Percentiles rank a stretch among this genome's conserved stretches.
These are phyloP conservation scores for Rhogogaster chlorosoma DNA, from an alignment of 2,888 invertebrate species.

Conservation along the genomic window DNA sequence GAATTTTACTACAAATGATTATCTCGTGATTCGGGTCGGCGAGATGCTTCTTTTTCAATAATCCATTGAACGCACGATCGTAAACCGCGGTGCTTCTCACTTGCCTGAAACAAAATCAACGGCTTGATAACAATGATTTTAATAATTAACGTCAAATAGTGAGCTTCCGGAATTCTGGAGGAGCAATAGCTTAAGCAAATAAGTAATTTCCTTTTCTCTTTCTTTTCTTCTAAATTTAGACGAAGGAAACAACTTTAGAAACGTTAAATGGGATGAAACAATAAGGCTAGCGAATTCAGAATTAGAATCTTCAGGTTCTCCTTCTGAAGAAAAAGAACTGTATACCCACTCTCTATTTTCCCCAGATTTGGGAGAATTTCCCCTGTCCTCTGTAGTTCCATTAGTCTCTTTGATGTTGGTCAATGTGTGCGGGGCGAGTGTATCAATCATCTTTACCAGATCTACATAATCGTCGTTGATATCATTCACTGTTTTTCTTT, in stretches of 20 bases:
- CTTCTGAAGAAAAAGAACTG: background rate
- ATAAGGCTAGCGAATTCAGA: background rate
- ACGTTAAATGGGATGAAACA: background rate
- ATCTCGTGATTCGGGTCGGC: background rate
- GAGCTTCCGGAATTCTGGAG: too few relatives aligned
- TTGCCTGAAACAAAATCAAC: background rate
- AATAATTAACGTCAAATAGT: background rate
- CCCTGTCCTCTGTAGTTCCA: background rate
- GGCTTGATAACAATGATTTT: background rate
- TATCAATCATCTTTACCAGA: background rate
- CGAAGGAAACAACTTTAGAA: background rate
- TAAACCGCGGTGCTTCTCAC: conserved; percentile 11
- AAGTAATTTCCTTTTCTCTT: background rate
- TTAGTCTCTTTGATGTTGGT: background rate
- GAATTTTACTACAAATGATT: background rate
- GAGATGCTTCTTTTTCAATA: background rate
- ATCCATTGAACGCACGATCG: background rate
- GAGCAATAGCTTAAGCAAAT: background rate
- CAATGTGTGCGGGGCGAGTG: background rate
- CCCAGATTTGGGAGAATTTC: background rate
- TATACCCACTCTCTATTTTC: background rate
- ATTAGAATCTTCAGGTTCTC: background rate
- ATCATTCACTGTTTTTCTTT: background rate
- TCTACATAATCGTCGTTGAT: background rate
- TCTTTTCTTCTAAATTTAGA: too few relatives aligned